These are phyloP conservation scores for Bradypodion ventrale DNA, from an alignment of 2,797 vertebrate genomes.

Conservation along the genomic window DNA sequence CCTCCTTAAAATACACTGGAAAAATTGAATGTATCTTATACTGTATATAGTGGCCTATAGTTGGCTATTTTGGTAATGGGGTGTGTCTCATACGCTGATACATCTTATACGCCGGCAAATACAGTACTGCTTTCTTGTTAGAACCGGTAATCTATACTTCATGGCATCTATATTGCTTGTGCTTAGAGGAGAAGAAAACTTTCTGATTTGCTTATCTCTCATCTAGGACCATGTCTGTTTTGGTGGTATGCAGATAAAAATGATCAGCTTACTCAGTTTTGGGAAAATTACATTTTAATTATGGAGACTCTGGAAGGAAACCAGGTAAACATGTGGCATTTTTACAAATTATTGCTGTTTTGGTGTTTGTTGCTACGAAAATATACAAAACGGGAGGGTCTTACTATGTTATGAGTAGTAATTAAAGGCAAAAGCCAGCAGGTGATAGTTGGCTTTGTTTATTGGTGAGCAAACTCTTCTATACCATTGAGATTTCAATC, in stretches of 20 bases:
- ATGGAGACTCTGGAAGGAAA: conserved; percentile 96
- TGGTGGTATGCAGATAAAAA: conserved; percentile 83
- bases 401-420: not conserved
- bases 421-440: not conserved
- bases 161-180: not conserved
- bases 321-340: conserved; percentile 77
- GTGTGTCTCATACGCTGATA: no score
- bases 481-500: not conserved
- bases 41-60: no score
- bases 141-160: not conserved
- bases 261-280: conserved; percentile 81
- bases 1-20: no score
- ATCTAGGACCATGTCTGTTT: conserved; percentile 81
- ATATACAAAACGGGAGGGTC: fast-evolving
- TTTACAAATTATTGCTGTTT: fast-evolving
- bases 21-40: no score
- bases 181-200: not conserved
- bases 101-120: no score
- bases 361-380: fast-evolving
- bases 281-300: conserved; percentile 91
- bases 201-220: not conserved
- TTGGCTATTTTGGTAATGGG: no score
- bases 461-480: not conserved
- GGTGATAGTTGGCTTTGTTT: not conserved
- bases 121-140: not conserved